phyloP scores from a whole-genome alignment of 2,113 vertebrate species.

The Gymnocephalus cernua region DNA sequence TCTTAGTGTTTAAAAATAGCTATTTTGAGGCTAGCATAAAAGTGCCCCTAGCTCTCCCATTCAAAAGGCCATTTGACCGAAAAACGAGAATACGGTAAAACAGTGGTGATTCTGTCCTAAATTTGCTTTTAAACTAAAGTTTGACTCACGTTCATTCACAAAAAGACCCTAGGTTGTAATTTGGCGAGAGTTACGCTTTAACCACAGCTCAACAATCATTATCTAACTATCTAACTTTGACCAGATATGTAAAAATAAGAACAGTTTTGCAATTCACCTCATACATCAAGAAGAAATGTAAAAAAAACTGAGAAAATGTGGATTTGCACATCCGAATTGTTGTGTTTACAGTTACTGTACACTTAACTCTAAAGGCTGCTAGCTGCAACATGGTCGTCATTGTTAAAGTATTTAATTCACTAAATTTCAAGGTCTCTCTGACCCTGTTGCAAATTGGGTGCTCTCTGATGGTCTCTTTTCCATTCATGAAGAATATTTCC shows the following conservation, averaged over 20 bases:
- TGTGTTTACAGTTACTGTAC: neutral
- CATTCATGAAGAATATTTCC: neutral
- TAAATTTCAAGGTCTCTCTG: conserved; percentile 4
- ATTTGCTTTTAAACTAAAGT: no score
- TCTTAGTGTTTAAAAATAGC: no score
- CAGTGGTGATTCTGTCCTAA: no score
- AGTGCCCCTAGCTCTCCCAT: no score
- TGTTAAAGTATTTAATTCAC: neutral
- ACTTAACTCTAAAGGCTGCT: neutral
- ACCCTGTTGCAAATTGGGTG: no score
- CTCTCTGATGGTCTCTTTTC: neutral
- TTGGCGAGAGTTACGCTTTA: no score
- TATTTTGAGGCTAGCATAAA: no score
- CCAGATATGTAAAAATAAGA: neutral
- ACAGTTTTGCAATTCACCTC: neutral
- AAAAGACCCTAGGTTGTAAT: no score
- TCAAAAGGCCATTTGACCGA: no score
- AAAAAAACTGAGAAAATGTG: neutral
- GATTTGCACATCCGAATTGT: neutral
- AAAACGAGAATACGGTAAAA: no score
- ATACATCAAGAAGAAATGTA: no score
- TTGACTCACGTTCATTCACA: no score
- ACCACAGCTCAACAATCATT: neutral
- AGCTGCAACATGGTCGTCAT: neutral
- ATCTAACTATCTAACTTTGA: neutral